Conservation (phyloP, 2,797 vertebrate genomes). For the Micropoecilia bifurca region DNA sequence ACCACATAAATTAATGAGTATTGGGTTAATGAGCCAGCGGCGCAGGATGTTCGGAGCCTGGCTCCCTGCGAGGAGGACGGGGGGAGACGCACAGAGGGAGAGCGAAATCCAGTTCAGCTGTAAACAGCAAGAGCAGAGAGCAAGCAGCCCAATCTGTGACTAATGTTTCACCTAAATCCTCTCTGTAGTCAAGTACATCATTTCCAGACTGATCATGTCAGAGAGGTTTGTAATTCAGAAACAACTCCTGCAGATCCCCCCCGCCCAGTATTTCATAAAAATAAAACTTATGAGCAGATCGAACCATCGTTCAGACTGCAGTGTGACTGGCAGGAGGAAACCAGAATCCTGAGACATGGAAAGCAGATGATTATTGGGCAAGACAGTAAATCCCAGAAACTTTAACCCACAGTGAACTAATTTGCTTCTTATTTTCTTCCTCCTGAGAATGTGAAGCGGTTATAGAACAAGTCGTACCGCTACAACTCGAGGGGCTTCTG, state of each 20-base stretch:
- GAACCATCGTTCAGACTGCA: constrained; percentile 35
- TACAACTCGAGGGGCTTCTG: constrained; percentile 29
- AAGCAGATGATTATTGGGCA: constrained; percentile 49
- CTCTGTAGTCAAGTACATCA: background rate
- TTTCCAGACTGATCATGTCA: constrained; percentile 5
- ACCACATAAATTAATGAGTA: constrained; percentile 66
- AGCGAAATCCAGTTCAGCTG: constrained; percentile 31
- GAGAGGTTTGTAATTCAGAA: constrained; percentile 30
- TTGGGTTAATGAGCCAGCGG: constrained; percentile 70
- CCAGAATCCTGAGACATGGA: constrained; percentile 52
- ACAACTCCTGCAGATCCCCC: constrained; percentile 23
- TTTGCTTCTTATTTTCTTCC: constrained; percentile 25
- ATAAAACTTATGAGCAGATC: constrained; percentile 40
- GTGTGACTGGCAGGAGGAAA: constrained; percentile 43
- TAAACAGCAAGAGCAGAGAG: constrained; percentile 26
- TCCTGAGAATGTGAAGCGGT: constrained; percentile 17
- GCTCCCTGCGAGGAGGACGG: constrained; percentile 39
- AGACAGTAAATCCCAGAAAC: constrained; percentile 38
- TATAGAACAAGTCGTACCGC: constrained; percentile 22
- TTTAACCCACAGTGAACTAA: constrained; percentile 27
- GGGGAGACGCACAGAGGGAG: constrained; percentile 22
- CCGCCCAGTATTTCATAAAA: constrained; percentile 36
- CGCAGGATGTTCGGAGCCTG: constrained; percentile 45
- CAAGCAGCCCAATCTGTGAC: constrained; percentile 21
- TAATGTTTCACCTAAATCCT: constrained; percentile 26